A percentile compares a stretch with the other conserved stretches of the same genome.
Evolutionary conservation across 2,797 vertebrate species (phyloP).

Genomic region (Hydrophis major): DNA sequence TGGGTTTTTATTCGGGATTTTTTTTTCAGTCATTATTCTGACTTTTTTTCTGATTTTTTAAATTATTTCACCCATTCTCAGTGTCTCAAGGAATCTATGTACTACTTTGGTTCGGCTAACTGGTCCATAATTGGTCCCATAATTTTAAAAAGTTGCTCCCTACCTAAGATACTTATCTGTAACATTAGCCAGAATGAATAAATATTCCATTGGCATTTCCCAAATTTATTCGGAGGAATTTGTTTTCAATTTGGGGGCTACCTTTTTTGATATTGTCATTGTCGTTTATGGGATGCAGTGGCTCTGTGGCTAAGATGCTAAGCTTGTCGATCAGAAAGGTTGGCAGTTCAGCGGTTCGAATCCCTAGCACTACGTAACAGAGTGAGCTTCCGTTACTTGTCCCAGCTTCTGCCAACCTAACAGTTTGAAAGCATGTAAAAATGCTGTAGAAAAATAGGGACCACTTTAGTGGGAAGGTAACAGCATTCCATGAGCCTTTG

Average conservation of each 20-base stretch:
- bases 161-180: conserved; percentile 27
- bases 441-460: too few relatives aligned
- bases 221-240: conserved; percentile 41
- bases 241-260: conserved; percentile 51
- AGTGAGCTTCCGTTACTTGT: too few relatives aligned
- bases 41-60: conserved; percentile 66
- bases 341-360: too few relatives aligned
- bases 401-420: too few relatives aligned
- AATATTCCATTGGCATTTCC: conserved; percentile 35
- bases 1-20: conserved; percentile 22
- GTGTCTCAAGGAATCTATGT: conserved; percentile 56
- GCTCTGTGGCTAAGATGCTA: too few relatives aligned
- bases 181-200: conserved; percentile 65
- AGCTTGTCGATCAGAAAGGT: too few relatives aligned
- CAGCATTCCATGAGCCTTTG: too few relatives aligned
- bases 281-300: neutral
- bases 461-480: too few relatives aligned
- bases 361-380: too few relatives aligned
- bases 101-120: conserved; percentile 54
- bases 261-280: conserved; percentile 40
- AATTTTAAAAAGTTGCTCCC: conserved; percentile 54
- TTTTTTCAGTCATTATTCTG: conserved; percentile 48
- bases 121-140: conserved; percentile 52
- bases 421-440: too few relatives aligned
- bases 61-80: conserved; percentile 66